Evolutionary conservation across 2,797 vertebrate genomes (phyloP).

Genomic region (Malacoraja senta): DNA sequence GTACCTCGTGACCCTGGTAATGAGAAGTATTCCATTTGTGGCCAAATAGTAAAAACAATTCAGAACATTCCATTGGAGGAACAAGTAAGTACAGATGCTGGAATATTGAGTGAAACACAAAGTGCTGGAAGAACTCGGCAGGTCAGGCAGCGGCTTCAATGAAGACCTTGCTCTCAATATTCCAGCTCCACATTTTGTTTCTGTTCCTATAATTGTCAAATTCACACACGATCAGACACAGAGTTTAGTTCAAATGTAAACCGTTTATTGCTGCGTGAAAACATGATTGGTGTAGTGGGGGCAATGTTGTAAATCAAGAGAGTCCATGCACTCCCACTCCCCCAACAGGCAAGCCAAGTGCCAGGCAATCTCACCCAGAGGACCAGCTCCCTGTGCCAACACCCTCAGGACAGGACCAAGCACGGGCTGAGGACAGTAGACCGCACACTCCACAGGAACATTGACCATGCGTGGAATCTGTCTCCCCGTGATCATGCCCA

Average conservation of each 20-base stretch:
- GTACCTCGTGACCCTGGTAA: not conserved
- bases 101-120: no score
- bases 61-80: not conserved
- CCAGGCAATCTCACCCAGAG: not conserved
- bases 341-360: not conserved
- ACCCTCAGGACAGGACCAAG: not conserved
- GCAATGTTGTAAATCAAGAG: not conserved
- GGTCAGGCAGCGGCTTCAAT: no score
- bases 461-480: not conserved
- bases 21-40: not conserved
- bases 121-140: no score
- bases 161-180: not conserved
- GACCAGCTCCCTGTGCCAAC: not conserved
- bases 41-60: not conserved
- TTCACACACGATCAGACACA: not conserved
- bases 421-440: not conserved
- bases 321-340: not conserved
- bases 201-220: not conserved
- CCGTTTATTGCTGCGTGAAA: not conserved
- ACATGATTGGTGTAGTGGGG: not conserved
- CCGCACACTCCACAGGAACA: not conserved
- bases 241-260: not conserved
- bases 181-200: not conserved
- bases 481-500: not conserved
- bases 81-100: no score